These are phyloP conservation scores for Forbesichthys agassizii DNA, from an alignment of 2,113 vertebrate species.

Conservation along the genomic window DNA sequence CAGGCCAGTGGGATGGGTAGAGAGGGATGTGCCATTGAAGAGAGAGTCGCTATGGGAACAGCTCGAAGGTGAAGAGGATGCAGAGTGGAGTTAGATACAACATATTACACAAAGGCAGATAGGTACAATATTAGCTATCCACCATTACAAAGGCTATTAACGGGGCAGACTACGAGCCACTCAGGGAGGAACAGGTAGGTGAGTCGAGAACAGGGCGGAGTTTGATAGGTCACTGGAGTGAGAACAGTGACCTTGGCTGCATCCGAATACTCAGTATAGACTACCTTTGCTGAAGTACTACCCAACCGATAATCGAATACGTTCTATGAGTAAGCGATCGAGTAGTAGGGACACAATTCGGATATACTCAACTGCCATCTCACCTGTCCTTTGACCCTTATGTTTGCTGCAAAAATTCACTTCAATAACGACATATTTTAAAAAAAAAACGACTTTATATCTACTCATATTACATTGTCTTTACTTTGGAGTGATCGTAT, in stretches of 20 bases:
- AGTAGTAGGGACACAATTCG: too few species aligned
- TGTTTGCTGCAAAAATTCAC: too few species aligned
- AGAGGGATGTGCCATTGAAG: constrained; percentile 19
- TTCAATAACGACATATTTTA: too few species aligned
- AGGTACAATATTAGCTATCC: constrained; percentile 22
- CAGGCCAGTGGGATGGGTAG: background rate
- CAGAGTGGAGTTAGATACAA: constrained; percentile 18
- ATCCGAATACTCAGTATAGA: too few species aligned
- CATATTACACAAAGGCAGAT: background rate
- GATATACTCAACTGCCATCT: too few species aligned
- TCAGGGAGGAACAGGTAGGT: background rate
- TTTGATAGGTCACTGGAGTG: constrained; percentile 1
- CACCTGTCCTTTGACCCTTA: too few species aligned
- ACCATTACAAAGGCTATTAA: background rate
- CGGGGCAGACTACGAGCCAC: background rate
- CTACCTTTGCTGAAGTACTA: too few species aligned
- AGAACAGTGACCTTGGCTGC: background rate
- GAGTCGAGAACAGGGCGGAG: background rate
- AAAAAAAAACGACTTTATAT: too few species aligned
- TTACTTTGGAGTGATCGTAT: too few species aligned
- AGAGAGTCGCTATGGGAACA: constrained; percentile 1
- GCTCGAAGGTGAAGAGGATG: background rate
- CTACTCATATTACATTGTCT: too few species aligned
- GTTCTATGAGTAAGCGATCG: too few species aligned
- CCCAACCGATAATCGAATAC: too few species aligned